Evolutionary conservation across 2,113 vertebrate genomes (phyloP).

Genomic region (Oryctolagus cuniculus): mOryCun1.1 NC_091436.1:136437501-136438000

Average conservation of each 20-base stretch:
- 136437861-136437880: background rate
- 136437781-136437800: background rate
- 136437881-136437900: background rate
- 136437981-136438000: accelerated
- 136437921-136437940: background rate
- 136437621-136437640: background rate
- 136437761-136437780: background rate
- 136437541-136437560: background rate
- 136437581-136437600: background rate
- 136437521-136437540: background rate
- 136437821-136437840: background rate
- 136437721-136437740: background rate
- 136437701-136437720: background rate
- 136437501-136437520: background rate
- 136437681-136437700: background rate
- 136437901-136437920: background rate
- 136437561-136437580: background rate
- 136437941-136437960: background rate
- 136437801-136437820: background rate
- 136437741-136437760: background rate
- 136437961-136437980: background rate
- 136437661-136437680: background rate
- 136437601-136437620: background rate
- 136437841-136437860: background rate
- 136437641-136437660: background rate